These are phyloP conservation scores for Pristionchus fissidentatus DNA, from an alignment of 2,888 invertebrate species.

Conservation along the genomic window DNA sequence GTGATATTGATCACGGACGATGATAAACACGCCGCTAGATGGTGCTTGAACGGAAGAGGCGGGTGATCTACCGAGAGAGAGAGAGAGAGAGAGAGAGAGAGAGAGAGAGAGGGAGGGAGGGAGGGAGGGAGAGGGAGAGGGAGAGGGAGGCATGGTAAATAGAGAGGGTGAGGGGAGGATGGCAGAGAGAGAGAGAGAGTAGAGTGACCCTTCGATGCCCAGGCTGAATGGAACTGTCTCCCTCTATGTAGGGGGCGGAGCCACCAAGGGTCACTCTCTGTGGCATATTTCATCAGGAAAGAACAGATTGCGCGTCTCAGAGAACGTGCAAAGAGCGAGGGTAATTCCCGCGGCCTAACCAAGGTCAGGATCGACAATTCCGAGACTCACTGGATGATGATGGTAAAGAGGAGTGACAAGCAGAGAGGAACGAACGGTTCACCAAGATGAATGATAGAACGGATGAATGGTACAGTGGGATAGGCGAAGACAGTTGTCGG, in stretches of 20 bases:
- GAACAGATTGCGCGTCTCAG: neutral
- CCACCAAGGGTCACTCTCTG: conserved; percentile 2
- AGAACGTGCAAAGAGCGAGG: neutral
- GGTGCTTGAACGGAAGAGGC: conserved; percentile 1
- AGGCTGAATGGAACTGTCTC: conserved; percentile 18
- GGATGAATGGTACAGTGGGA: neutral
- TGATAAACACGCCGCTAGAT: conserved; percentile 32
- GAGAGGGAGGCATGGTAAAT: neutral
- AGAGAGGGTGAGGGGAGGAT: neutral
- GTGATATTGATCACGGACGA: conserved; percentile 35
- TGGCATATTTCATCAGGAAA: conserved; percentile 35
- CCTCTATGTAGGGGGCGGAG: neutral
- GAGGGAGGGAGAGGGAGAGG: neutral
- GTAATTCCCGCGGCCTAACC: neutral
- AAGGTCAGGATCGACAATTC: neutral
- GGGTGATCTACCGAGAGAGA: neutral
- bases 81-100: neutral
- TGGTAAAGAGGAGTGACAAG: conserved; percentile 31
- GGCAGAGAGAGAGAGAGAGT: neutral
- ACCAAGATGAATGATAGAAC: neutral
- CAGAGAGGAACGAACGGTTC: neutral
- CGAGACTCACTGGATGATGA: conserved; percentile 18
- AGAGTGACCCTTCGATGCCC: neutral
- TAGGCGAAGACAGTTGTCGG: neutral
- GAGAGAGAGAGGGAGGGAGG: conserved; percentile 4